Conservation (phyloP, 2,113 vertebrate genomes). For the Crypturellus undulatus region DNA sequence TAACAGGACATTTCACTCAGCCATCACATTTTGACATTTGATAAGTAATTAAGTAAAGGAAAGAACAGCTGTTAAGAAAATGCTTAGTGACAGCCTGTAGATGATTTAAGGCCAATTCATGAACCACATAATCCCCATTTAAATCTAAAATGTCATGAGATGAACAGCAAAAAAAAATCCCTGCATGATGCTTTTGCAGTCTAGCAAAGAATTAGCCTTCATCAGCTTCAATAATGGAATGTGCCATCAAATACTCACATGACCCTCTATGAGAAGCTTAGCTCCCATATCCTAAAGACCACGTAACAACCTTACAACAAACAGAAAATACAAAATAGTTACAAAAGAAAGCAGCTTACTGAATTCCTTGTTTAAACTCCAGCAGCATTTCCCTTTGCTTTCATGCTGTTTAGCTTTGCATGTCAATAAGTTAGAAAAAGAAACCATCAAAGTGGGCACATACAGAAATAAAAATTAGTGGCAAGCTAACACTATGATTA, state of each 20-base stretch:
- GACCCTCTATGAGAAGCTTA: neutral
- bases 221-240: neutral
- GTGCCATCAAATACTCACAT: neutral
- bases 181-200: neutral
- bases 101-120: conserved; percentile 41
- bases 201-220: conserved; percentile 16
- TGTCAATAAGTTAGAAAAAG: neutral
- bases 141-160: conserved; percentile 35
- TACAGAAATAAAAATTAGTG: neutral
- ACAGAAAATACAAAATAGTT: neutral
- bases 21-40: conserved; percentile 42
- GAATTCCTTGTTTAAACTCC: neutral
- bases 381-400: neutral
- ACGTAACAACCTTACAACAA: neutral
- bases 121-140: conserved; percentile 14
- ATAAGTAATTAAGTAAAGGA: conserved; percentile 47
- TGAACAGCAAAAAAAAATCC: neutral
- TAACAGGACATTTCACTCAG: conserved; percentile 33
- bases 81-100: conserved; percentile 17
- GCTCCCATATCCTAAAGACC: neutral
- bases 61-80: conserved; percentile 58
- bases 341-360: neutral
- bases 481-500: neutral
- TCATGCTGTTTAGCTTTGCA: neutral
- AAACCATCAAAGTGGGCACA: neutral